These are phyloP conservation scores for Raphicerus campestris DNA, from an alignment of 2,113 vertebrate species.

Conservation along the genomic window DNA sequence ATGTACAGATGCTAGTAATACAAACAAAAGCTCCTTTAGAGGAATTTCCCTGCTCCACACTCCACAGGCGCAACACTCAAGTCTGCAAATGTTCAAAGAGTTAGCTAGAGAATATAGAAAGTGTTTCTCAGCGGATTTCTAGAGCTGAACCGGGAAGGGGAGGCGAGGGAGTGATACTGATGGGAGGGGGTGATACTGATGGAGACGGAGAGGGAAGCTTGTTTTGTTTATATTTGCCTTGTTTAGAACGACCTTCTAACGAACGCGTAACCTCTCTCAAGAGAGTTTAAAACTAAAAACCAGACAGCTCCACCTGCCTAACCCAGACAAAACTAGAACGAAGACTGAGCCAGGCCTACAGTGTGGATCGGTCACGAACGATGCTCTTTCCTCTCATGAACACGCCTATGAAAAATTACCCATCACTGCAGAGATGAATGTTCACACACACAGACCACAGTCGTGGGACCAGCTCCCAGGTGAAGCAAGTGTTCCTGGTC, in stretches of 20 bases:
- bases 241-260: not conserved
- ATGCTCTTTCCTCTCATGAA: not conserved
- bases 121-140: not conserved
- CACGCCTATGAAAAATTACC: not conserved
- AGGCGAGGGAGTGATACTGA: no score
- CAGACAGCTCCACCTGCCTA: not conserved
- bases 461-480: rapidly evolving
- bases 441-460: not conserved
- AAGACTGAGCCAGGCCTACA: not conserved
- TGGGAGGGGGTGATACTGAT: rapidly evolving
- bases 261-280: not conserved
- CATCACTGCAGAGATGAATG: not conserved
- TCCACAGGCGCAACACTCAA: not conserved
- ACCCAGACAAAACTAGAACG: not conserved
- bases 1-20: conserved; percentile 32
- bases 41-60: not conserved
- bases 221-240: not conserved
- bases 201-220: not conserved
- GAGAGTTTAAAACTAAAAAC: conserved; percentile 23
- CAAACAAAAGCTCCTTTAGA: not conserved
- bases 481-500: not conserved
- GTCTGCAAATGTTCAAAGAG: conserved; percentile 2
- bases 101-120: not conserved
- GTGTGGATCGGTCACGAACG: not conserved
- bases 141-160: not conserved